Base-by-base conservation (phyloP, 2,888 invertebrate species). In the Ophion obscuratus region DNA sequence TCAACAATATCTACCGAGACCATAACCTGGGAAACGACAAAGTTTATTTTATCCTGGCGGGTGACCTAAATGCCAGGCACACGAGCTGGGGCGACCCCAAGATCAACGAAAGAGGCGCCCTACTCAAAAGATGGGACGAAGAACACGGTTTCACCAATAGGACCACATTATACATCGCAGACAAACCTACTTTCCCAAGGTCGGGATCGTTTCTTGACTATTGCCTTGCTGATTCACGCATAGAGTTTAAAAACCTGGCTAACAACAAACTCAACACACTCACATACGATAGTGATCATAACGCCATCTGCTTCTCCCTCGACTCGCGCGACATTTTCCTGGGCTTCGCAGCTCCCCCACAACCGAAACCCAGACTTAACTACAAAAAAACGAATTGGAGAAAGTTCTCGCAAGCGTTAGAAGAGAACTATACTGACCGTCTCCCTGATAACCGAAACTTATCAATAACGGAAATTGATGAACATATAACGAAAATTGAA, bases 121-220 rank as follows among this genome's bases (percentile, higher is more conserved):
- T 44, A 1, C 27, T 87, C 5, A 40, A 61, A 3, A 57, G 40
- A 0, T 88, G 88, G 88, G 40, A 61, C 3, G 57, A 36, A 11
- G 67, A 61, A 2, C 57, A 84, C 20, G 57, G 66, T 2, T 2
- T 80, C 20, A 1, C 0, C 7, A 74, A 44, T 9, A 86, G 66
- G 62, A 31, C 59, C 1, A 62, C 61, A 4, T 14, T 85, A 11
- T 67, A 73, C 36, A 9, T 31, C 10, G 68, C 87, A 7, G 10
- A 17, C 6, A 11, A 27, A 9, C 81, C 88, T 0, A 77, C 87
- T 3, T 87, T 57, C 40, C 83, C 83, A 10, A 59, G 74, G 0
- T 66, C 59, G 0, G 61, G 70, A 14, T 79, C 87, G 2, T 88
- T 20, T 36, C 27, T 88, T 0, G 87, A 88, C n/a, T 24, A 86